Base-by-base conservation (phyloP, 1,140 invertebrate species). In the Nasonia giraulti region DNA sequence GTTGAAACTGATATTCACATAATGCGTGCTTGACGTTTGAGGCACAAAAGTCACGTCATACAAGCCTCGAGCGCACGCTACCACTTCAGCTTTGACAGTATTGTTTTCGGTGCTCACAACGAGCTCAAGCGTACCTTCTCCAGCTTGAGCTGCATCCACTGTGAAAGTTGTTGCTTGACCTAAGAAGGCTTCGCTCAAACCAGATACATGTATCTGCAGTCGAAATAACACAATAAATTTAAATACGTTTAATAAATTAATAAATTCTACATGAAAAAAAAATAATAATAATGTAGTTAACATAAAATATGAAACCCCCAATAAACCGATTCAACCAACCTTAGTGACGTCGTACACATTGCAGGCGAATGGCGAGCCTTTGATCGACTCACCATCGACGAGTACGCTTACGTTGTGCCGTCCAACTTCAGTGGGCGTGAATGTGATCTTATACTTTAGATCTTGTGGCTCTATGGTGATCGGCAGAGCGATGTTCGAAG, bases 1-100 rank as follows among this genome's bases (percentile, higher is more conserved):
- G 89, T 99, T 99, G 92, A 99, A 99, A 11, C 97, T 98, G 83
- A 99, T 98, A 88, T 98, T 98, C 5, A 99, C 97, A 89, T 96
- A 98, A 93, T 99, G 99, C 7, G 97, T 95, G 81, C 97, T 96
- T 12, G 96, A 94, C 74, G 98, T 97, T 90, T 97, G 96, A 0
- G 99, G 99, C 27, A 99, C 95, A 92, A 99, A 99, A 0, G 98
- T 98, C 0, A 99, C 98, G 89, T 99, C 98, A 92, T 99, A 99
- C 0, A 98, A 93, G 6, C 98, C 98, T 83, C 98, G 94, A 1
- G 97, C 97, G 89, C 97, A 96, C 44, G 97, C 97, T 7, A 98
- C 97, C 5, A 98, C 97, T 92, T 97, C 96, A 0, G 96, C 97
- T 90, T 97, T 97, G 5, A 97, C 96, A 3, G 97, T 97, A 83